Evolutionary conservation across 2,113 vertebrate genomes (phyloP), one percentile per base, ranked within the genome.

Genomic region (Furnarius figulus): DNA sequence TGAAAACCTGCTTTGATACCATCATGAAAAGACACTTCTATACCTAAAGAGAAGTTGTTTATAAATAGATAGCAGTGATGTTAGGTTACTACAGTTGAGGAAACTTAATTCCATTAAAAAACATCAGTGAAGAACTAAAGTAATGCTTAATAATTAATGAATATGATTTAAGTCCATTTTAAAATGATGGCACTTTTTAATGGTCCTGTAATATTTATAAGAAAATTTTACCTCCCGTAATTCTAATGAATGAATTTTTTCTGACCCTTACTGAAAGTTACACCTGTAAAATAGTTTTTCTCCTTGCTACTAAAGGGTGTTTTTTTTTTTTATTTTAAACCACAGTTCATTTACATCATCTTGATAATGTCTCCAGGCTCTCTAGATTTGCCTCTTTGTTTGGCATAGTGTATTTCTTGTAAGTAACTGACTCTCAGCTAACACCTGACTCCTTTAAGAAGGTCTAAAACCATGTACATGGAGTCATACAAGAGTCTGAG

Each of bases 11-110:
- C 98, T 98, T 98, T 98, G 98, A 98, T 98, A 97, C 87, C 94
- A 97, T 98, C 98, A 98, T 98, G 97, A 98, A 99, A 99, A 98
- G 98, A 95, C 97, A 98, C 96, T 98, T 98, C 97, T 96, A 97
- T 97, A 98, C 95, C 97, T 97, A 98, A 98, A 98, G 98, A 98
- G 90, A 95, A 98, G 95, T 89, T 94, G 94, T 97, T 98, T 99
- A 99, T 98, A 99, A 99, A 99, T 99, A 99, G 98, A 95, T 25
- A 91, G 82, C 89, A 89, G 97, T 98, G 98, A 99, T 83, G 98
- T 98, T 98, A 99, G 97, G 97, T 98, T 98, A 98, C 98, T 98
- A 97, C 98, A 98, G 97, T 97, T 98, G 98, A 98, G 97, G 97
- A 98, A 98, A 98, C 98, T 97, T 98, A 97, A 96, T 96, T 94